phyloP scores from a whole-genome alignment of 2,888 invertebrate species.

The Glyphotaelius pellucidus region DNA sequence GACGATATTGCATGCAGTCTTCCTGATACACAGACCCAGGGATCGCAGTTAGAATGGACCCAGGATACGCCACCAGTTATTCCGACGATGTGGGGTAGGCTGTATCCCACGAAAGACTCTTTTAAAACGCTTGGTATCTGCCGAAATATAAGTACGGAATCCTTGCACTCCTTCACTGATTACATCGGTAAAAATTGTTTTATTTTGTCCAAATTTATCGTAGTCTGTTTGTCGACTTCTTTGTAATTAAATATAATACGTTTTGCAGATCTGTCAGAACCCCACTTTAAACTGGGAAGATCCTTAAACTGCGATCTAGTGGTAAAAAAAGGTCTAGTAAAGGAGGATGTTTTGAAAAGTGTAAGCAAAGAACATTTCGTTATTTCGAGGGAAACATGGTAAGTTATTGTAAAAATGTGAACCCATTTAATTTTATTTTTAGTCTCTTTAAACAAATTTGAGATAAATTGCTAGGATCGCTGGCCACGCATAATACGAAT shows the following conservation, averaged over 20 bases:
- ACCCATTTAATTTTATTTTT: not conserved
- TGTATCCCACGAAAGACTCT: slow-evolving; percentile 74
- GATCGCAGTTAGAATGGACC: slow-evolving; percentile 75
- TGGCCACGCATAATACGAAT: too few species aligned
- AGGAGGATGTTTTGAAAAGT: slow-evolving; percentile 73
- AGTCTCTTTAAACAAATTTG: not conserved
- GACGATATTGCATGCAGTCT: slow-evolving; percentile 56
- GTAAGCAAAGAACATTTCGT: slow-evolving; percentile 82
- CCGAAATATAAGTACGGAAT: slow-evolving; percentile 48
- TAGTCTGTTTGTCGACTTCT: not conserved
- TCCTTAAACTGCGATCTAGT: slow-evolving; percentile 74
- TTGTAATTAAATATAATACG: not conserved
- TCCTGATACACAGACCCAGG: slow-evolving; percentile 74
- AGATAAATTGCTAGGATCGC: too few species aligned
- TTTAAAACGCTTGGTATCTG: slow-evolving; percentile 68
- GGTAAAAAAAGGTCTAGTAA: slow-evolving; percentile 74
- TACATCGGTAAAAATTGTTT: slow-evolving; percentile 72
- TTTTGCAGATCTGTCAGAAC: slow-evolving; percentile 76
- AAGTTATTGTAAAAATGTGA: slow-evolving; percentile 65
- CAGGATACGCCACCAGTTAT: slow-evolving; percentile 73
- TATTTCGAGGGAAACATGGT: slow-evolving; percentile 76
- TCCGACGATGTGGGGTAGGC: slow-evolving; percentile 77
- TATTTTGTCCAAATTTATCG: slow-evolving; percentile 15
- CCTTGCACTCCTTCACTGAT: slow-evolving; percentile 69
- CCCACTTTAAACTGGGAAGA: slow-evolving; percentile 78